A percentile compares a stretch with the other conserved stretches of the same genome.
These are phyloP conservation scores for Leucoraja erinaceus DNA, from an alignment of 2,113 vertebrate genomes.

Conservation along the genomic window DNA sequence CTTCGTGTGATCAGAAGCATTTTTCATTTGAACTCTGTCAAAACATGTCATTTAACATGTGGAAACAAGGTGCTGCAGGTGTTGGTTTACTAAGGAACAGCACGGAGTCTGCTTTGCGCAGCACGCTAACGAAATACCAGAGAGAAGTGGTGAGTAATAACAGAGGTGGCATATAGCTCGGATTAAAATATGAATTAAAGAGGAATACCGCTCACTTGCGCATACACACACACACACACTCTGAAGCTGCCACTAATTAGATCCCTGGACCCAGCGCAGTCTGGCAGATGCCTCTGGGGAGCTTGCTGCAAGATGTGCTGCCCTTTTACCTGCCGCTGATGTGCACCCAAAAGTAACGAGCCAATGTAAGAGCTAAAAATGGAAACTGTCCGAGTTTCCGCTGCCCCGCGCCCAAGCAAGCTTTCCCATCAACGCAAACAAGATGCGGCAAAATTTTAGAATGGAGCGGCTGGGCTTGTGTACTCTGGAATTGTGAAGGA, in stretches of 20 bases:
- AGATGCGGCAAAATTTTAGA: background rate
- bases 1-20: no score
- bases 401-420: background rate
- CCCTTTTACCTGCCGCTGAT: conserved; percentile 22
- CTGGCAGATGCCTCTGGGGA: background rate
- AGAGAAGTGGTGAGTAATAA: background rate
- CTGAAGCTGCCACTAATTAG: conserved; percentile 18
- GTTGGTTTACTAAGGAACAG: no score
- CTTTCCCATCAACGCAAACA: background rate
- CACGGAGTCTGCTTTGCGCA: background rate
- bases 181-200: conserved; percentile 28
- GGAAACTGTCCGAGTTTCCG: background rate
- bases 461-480: no score
- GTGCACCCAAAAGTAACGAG: conserved; percentile 7
- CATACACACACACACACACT: no score
- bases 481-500: no score
- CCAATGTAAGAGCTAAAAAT: conserved; percentile 37
- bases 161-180: background rate
- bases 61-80: no score
- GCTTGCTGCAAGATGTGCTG: background rate
- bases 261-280: background rate
- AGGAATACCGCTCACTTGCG: no score
- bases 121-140: no score
- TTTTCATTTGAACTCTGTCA: no score
- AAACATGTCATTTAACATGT: no score